A percentile compares a stretch with the other conserved stretches of the same genome.
These are phyloP conservation scores for Noctilio leporinus DNA, from an alignment of 2,113 vertebrate species.

Conservation along the genomic window DNA sequence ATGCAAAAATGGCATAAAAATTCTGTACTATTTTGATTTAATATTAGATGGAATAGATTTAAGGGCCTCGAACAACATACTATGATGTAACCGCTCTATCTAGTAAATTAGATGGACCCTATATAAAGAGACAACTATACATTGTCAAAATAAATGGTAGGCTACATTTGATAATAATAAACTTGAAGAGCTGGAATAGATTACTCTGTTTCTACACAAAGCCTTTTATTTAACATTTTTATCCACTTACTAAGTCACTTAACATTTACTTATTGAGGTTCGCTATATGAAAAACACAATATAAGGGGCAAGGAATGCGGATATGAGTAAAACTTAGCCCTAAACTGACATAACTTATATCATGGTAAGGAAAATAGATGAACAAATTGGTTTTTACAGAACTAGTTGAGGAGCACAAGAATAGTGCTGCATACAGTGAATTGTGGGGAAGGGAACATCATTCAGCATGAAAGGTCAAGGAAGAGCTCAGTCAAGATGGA, in stretches of 20 bases:
- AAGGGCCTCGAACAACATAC: neutral
- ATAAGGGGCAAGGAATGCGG: neutral
- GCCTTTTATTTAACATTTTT: neutral
- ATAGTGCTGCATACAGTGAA: fast-evolving
- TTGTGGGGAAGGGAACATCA: neutral
- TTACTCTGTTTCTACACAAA: neutral
- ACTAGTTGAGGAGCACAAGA: neutral
- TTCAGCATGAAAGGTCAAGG: neutral
- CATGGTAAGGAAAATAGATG: neutral
- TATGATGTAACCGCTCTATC: neutral
- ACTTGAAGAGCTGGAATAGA: neutral
- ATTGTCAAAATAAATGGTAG: neutral
- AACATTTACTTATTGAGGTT: neutral
- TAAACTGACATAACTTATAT: neutral
- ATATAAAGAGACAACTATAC: neutral
- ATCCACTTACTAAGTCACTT: neutral
- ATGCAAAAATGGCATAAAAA: neutral
- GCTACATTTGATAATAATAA: neutral
- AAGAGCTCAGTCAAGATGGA: neutral
- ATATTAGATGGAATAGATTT: neutral
- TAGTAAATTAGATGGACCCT: neutral
- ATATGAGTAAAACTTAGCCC: neutral
- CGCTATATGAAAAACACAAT: neutral
- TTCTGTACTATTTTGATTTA: neutral
- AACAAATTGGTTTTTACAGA: neutral